A percentile compares a stretch with the other conserved stretches of the same genome.
Evolutionary conservation across 2,113 vertebrate species (phyloP).

Genomic region (Sitta europaea): DNA sequence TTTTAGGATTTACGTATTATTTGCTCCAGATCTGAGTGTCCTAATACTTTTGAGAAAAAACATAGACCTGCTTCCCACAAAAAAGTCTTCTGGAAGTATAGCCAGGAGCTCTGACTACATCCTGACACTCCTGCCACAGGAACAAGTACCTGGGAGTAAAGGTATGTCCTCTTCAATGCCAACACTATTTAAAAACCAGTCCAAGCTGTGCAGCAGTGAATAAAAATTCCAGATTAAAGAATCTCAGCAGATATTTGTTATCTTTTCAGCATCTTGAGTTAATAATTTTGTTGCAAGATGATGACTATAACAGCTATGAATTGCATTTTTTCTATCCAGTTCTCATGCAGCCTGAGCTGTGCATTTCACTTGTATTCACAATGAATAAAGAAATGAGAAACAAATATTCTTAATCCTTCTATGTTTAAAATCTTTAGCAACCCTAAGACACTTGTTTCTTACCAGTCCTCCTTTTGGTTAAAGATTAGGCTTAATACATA

Average conservation of each 20-base stretch:
- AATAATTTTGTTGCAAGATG: background rate
- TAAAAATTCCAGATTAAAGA: background rate
- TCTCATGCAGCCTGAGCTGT: background rate
- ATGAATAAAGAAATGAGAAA: background rate
- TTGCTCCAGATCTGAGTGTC: background rate
- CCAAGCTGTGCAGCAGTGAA: background rate
- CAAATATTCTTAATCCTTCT: background rate
- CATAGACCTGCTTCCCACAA: background rate
- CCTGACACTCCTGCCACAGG: background rate
- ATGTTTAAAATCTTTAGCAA: background rate
- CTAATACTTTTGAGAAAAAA: background rate
- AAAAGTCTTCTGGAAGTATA: background rate
- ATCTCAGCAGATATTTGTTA: background rate
- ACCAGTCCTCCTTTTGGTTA: background rate
- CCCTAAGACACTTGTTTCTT: background rate
- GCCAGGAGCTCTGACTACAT: background rate
- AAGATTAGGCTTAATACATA: background rate
- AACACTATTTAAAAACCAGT: background rate
- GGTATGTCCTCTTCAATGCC: background rate
- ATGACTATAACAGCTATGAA: background rate
- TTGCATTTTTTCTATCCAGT: background rate
- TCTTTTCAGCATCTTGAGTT: background rate
- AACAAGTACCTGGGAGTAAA: background rate
- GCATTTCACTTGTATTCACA: background rate
- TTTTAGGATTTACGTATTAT: background rate